Conservation (phyloP, 2,113 vertebrate species). For the Esox niger region DNA sequence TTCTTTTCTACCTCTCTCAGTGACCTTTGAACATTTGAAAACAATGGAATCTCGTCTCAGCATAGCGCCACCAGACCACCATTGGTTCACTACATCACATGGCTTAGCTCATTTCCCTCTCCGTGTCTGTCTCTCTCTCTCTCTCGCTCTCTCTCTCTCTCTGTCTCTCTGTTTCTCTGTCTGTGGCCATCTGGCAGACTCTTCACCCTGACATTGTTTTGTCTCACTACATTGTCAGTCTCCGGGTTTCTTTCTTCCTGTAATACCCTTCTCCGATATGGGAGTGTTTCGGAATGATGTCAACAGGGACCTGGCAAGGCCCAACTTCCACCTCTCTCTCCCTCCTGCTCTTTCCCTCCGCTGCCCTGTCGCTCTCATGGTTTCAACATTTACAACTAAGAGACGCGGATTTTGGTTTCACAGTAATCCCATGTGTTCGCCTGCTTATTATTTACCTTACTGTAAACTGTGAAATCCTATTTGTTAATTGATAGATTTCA, state of each 20-base stretch:
- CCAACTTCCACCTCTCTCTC: slow-evolving; percentile 16
- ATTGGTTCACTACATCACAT: no score
- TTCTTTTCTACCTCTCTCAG: no score
- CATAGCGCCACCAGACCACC: no score
- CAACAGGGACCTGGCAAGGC: slow-evolving; percentile 8
- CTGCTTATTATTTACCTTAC: slow-evolving; percentile 32
- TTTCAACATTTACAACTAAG: slow-evolving; percentile 42
- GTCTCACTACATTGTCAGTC: slow-evolving; percentile 19
- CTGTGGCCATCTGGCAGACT: slow-evolving; percentile 15
- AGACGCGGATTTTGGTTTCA: slow-evolving; percentile 44
- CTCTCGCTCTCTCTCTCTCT: background rate
- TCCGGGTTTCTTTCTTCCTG: slow-evolving; percentile 9
- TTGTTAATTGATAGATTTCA: slow-evolving; percentile 54
- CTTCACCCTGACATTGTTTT: slow-evolving; percentile 24
- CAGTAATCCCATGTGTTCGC: slow-evolving; percentile 31
- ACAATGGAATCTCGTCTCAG: no score
- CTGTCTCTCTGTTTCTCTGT: background rate
- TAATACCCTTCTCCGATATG: background rate
- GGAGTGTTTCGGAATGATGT: slow-evolving; percentile 26
- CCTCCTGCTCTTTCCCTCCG: slow-evolving; percentile 4
- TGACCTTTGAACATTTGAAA: no score
- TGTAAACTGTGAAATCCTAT: slow-evolving; percentile 59
- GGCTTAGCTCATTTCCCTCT: background rate
- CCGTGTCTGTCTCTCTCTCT: background rate
- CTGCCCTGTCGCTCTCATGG: slow-evolving; percentile 10